Conservation (phyloP, 2,797 vertebrate species). For the Bovichtus diacanthus region DNA sequence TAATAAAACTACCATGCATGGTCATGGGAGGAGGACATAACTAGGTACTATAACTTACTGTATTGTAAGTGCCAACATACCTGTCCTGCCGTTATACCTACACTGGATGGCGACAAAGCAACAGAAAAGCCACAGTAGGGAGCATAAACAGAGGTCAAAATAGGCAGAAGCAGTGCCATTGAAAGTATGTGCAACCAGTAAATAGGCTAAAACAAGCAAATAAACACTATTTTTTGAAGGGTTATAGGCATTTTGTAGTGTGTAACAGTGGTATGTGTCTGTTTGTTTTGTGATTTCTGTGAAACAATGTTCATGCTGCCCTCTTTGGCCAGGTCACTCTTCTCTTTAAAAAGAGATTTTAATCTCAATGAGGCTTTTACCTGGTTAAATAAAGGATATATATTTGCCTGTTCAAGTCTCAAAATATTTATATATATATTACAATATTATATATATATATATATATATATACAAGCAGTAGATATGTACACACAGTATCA, state of each 20-base stretch:
- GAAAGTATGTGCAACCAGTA: background rate
- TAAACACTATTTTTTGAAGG: background rate
- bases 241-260: too few relatives aligned
- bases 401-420: background rate
- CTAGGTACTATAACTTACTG: background rate
- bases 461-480: too few relatives aligned
- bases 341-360: too few relatives aligned
- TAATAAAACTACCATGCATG: slow-evolving; percentile 2
- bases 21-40: background rate
- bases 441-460: background rate
- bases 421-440: background rate
- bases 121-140: background rate
- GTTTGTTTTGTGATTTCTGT: too few relatives aligned
- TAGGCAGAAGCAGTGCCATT: too few relatives aligned
- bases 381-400: too few relatives aligned
- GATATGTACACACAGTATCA: too few relatives aligned
- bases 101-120: slow-evolving; percentile 50
- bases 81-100: background rate
- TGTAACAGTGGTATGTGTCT: too few relatives aligned
- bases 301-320: too few relatives aligned
- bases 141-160: background rate
- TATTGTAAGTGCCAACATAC: background rate
- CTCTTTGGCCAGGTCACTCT: too few relatives aligned
- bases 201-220: background rate
- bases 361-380: too few relatives aligned